Conservation (phyloP, 1,140 invertebrate species). For the Tetragonula clypearis region DNA sequence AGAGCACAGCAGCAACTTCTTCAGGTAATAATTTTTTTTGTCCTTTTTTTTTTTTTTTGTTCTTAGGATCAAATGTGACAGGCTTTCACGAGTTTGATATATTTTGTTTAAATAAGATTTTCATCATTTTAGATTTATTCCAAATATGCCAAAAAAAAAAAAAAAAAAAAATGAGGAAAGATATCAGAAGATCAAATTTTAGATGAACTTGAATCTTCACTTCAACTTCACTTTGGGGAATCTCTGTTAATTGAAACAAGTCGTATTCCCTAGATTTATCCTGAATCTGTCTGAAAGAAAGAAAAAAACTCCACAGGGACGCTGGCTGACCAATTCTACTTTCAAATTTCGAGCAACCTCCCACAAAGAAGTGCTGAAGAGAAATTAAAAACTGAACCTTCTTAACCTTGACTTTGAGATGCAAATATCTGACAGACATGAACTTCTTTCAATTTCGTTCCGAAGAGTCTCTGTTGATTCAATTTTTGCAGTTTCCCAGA, state of each 20-base stretch:
- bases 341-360: too few species aligned
- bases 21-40: constrained; percentile 63
- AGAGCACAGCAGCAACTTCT: constrained; percentile 76
- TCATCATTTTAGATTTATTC: not conserved
- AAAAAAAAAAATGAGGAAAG: not conserved
- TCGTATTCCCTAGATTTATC: not conserved
- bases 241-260: too few species aligned
- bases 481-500: not conserved
- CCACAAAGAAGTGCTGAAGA: too few species aligned
- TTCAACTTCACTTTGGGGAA: not conserved
- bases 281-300: too few species aligned
- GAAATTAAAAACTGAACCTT: too few species aligned
- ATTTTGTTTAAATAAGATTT: too few species aligned
- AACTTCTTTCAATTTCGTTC: too few species aligned
- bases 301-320: too few species aligned
- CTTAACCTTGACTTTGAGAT: too few species aligned
- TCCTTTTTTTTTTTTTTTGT: not conserved
- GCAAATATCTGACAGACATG: too few species aligned
- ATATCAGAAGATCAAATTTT: not conserved
- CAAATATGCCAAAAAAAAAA: not conserved
- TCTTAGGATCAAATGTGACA: not conserved
- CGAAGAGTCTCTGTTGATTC: not conserved
- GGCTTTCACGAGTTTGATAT: too few species aligned
- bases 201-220: not conserved
- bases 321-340: too few species aligned